Percentiles rank a stretch among this genome's conserved stretches.
phyloP scores from a whole-genome alignment of 30 jellyfish, hydroid and myxozoan genomes.

The Pelagia noctiluca region DNA sequence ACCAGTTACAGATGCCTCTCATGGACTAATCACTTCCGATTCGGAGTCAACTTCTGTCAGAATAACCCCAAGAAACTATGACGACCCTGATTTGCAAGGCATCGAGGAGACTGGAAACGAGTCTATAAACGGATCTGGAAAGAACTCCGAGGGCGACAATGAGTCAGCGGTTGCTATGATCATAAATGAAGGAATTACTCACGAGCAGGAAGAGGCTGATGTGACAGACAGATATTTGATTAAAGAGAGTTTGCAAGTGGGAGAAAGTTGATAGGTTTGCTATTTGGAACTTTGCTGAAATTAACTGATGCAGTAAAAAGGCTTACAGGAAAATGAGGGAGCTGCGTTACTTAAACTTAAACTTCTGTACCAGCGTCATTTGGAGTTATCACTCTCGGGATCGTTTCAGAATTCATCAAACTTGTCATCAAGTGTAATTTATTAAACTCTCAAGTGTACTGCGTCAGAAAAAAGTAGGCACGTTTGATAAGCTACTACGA shows the following conservation, averaged over 20 bases:
- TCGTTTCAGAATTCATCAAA: too few relatives aligned
- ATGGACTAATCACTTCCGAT: constrained; percentile 36
- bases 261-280: constrained; percentile 13
- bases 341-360: too few relatives aligned
- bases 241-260: constrained; percentile 49
- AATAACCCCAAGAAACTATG: constrained; percentile 60
- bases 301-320: neutral
- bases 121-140: neutral
- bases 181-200: constrained; percentile 63
- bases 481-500: too few relatives aligned
- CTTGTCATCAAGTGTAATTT: too few relatives aligned
- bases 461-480: too few relatives aligned
- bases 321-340: too few relatives aligned
- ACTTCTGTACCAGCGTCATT: too few relatives aligned
- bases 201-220: constrained; percentile 87
- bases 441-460: too few relatives aligned
- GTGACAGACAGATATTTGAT: constrained; percentile 90
- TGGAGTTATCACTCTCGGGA: too few relatives aligned
- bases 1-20: constrained; percentile 54
- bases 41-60: constrained; percentile 57
- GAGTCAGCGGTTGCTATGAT: constrained; percentile 44
- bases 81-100: constrained; percentile 32
- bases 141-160: constrained; percentile 2
- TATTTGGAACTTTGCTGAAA: constrained; percentile 1
- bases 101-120: constrained; percentile 36